Evolutionary conservation across 2,113 vertebrate species (phyloP).

Genomic region (Herpailurus yagouaroundi): DNA sequence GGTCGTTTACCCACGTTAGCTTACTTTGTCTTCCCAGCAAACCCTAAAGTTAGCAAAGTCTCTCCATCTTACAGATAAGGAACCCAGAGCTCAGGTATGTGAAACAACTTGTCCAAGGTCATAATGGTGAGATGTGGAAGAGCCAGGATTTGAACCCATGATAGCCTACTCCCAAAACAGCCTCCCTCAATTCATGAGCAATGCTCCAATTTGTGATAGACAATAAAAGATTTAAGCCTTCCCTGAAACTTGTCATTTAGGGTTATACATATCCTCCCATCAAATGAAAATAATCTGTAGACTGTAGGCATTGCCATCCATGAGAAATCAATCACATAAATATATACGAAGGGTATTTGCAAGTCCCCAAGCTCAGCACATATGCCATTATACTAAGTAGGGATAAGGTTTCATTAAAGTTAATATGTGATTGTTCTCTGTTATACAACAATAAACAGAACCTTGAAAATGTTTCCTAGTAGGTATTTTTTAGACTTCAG

Average conservation of each 20-base stretch:
- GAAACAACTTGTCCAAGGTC: background rate
- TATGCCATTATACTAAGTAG: background rate
- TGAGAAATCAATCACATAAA: background rate
- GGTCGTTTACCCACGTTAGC: background rate
- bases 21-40: background rate
- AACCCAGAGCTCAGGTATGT: background rate
- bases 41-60: background rate
- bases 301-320: background rate
- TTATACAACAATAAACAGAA: background rate
- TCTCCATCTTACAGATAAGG: background rate
- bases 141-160: background rate
- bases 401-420: background rate
- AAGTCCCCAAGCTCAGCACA: background rate
- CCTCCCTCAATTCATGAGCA: background rate
- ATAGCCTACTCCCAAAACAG: background rate
- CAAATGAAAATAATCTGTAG: conserved; percentile 26
- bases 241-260: background rate
- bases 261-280: background rate
- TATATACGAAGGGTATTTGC: background rate
- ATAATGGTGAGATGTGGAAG: background rate
- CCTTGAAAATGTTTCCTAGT: background rate
- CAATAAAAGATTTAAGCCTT: background rate
- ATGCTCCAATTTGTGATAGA: background rate
- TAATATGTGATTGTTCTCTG: background rate
- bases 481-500: background rate